Evolutionary conservation across 1,140 invertebrate species (phyloP), one percentile per base, ranked within the genome.

Genomic region (Heterodera carotae): DNA sequence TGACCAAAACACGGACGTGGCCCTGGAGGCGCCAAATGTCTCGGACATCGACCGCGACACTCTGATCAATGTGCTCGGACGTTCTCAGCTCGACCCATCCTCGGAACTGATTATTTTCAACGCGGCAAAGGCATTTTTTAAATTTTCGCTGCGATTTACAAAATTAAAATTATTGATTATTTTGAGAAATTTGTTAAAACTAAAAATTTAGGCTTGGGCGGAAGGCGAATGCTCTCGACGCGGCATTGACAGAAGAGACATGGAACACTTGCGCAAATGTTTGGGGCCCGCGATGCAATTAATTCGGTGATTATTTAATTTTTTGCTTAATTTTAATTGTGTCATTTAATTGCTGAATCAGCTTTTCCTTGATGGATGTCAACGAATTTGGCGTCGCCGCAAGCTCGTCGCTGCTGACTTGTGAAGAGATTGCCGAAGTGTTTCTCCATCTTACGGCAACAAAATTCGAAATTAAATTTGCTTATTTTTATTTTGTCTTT

Each of bases 341-440:
- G n/a, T 43, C 12, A 43, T 43, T 43, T 43, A 43, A 43, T 8
- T 43, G 6, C 12, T 43, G 12, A 43, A 43, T 43, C 62, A 73
- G 71, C 36, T 79, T 79, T 36, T 71, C 78, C 6, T 64, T 79
- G 39, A 79, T 79, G 78, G 73, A 79, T 67, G 78, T 79, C 5
- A 78, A 76, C 59, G 78, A 78, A 56, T 79, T 79, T 43, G 78
- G 78, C 6, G 43, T 69, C 27, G 76, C 76, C 39, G 77, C 77
- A 8, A 78, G 77, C 29, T 76, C 76, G 7, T 75, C 72, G 22
- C 36, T 82, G 33, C 60, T 82, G 39, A 82, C 82, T 22, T 79
- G 75, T 33, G 81, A 83, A 59, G 81, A 82, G 66, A 76, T 82
- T 25, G 76, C 81, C 56, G 82, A 82, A 75, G 82, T 82, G n/a